These are phyloP conservation scores for Acanthis flammea DNA, from an alignment of 2,797 vertebrate species.

Conservation along the genomic window DNA sequence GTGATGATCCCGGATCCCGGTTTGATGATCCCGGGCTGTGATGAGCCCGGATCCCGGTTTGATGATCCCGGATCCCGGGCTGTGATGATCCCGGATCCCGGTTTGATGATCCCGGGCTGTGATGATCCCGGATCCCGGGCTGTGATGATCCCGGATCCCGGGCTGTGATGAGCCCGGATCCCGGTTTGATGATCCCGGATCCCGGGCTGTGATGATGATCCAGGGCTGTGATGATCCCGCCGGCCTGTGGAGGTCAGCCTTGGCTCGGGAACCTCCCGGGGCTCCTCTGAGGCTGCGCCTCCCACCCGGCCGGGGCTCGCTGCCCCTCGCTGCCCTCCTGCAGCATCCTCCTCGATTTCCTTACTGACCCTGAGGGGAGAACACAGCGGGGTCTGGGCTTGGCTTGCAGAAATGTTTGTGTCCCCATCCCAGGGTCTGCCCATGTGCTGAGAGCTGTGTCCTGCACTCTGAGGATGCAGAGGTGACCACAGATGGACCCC, in stretches of 20 bases:
- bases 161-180: background rate
- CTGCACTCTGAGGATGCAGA: fast-evolving
- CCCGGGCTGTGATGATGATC: background rate
- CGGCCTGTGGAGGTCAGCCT: slow-evolving; percentile 61
- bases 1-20: too few species aligned
- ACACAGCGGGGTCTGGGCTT: fast-evolving
- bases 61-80: too few species aligned
- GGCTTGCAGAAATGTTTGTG: background rate
- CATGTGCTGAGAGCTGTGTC: fast-evolving
- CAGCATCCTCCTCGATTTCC: background rate
- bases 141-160: too few species aligned
- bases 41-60: too few species aligned
- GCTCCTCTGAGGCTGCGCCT: background rate
- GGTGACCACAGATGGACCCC: fast-evolving
- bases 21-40: too few species aligned
- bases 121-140: too few species aligned
- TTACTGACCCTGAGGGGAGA: background rate
- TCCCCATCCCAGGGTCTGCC: fast-evolving
- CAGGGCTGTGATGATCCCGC: background rate
- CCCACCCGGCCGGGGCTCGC: fast-evolving
- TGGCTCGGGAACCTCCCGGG: background rate
- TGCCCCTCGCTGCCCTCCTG: background rate
- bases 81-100: too few species aligned
- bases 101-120: background rate
- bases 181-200: background rate